Evolutionary conservation across 2,888 invertebrate genomes (phyloP).

Genomic region (Amphipyra tragopoginis): DNA sequence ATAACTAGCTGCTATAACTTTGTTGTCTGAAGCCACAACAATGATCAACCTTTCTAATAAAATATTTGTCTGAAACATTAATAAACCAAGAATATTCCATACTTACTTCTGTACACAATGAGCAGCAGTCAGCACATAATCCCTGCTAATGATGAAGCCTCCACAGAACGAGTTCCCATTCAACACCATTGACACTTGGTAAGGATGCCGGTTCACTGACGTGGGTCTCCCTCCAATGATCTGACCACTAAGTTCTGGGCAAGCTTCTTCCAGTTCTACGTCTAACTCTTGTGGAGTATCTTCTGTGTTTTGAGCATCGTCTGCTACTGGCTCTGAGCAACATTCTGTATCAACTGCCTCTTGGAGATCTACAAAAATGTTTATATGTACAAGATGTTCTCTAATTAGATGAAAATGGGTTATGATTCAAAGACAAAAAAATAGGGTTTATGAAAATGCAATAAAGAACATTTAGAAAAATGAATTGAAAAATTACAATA

Average conservation of each 20-base stretch:
- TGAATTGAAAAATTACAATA: too few species aligned
- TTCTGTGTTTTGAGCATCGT: conserved; percentile 57
- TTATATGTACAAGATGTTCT: background rate
- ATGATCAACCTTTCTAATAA: too few species aligned
- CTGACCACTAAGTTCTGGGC: conserved; percentile 84
- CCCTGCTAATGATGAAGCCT: conserved; percentile 82
- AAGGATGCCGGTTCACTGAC: conserved; percentile 81
- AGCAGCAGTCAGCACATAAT: conserved; percentile 84
- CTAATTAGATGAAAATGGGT: too few species aligned
- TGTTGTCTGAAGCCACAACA: too few species aligned
- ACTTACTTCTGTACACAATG: conserved; percentile 87
- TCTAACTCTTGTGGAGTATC: conserved; percentile 69
- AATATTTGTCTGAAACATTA: background rate
- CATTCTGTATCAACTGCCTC: conserved; percentile 71
- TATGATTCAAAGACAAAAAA: too few species aligned
- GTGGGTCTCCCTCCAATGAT: conserved; percentile 84
- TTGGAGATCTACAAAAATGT: conserved; percentile 76
- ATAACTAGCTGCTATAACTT: too few species aligned
- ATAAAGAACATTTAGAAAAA: too few species aligned
- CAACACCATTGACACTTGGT: conserved; percentile 84
- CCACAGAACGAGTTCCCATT: conserved; percentile 87
- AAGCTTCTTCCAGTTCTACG: conserved; percentile 75
- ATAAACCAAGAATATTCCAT: background rate
- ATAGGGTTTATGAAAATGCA: too few species aligned
- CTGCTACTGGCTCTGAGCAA: conserved; percentile 66